Evolutionary conservation across 1,140 invertebrate genomes (phyloP).

Genomic region (Samia ricini): DNA sequence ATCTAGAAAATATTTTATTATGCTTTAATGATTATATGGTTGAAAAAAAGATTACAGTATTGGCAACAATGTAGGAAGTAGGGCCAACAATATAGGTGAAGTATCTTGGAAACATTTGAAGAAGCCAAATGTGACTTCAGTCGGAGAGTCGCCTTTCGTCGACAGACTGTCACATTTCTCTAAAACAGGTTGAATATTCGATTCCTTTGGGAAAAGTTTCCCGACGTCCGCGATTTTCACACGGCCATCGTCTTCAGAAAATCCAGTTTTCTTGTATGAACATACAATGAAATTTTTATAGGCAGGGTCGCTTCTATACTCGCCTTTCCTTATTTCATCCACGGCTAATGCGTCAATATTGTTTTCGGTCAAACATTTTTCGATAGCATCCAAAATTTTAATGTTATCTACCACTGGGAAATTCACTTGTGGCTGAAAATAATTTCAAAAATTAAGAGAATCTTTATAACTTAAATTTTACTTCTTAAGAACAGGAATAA

Average conservation of each 20-base stretch:
- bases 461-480: too few relatives aligned
- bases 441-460: neutral
- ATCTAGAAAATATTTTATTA: too few relatives aligned
- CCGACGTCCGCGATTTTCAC: neutral
- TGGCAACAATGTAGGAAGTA: too few relatives aligned
- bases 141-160: neutral
- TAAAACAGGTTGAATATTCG: neutral
- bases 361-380: neutral
- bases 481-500: too few relatives aligned
- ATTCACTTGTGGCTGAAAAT: neutral
- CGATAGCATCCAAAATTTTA: neutral
- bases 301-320: too few relatives aligned
- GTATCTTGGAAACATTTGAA: conserved; percentile 5
- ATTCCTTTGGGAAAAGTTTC: neutral
- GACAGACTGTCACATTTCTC: conserved; percentile 9
- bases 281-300: neutral
- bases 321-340: neutral
- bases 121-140: neutral
- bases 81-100: neutral
- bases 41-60: too few relatives aligned
- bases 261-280: neutral
- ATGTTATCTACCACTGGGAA: neutral
- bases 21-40: neutral
- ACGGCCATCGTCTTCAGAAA: neutral
- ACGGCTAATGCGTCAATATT: neutral